These are phyloP conservation scores for Aporrectodea caliginosa DNA, from an alignment of 1,140 invertebrate species.

Conservation along the genomic window DNA sequence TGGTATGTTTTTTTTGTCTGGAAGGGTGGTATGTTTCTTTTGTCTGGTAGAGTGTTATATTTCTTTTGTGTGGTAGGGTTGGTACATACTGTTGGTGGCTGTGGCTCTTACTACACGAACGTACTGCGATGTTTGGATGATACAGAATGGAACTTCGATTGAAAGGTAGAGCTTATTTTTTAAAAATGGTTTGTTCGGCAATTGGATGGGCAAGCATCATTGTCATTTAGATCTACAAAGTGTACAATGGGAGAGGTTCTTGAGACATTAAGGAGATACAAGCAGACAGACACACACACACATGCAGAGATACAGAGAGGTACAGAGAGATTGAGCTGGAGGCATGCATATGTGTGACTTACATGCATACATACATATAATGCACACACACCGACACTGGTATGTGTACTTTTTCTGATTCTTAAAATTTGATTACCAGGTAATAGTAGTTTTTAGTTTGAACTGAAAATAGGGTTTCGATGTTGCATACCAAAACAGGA, in stretches of 20 bases:
- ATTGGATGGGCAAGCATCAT: too few species aligned
- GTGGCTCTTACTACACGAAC: constrained; percentile 77
- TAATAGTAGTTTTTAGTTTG: not conserved
- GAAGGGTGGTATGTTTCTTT: not conserved
- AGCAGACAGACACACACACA: too few species aligned
- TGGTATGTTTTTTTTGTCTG: not conserved
- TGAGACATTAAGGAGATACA: too few species aligned
- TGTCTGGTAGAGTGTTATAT: constrained; percentile 13
- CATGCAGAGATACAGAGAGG: too few species aligned
- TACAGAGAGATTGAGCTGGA: too few species aligned
- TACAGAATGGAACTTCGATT: constrained; percentile 84
- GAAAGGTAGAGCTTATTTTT: too few species aligned
- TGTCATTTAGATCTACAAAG: too few species aligned
- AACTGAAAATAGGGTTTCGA: not conserved
- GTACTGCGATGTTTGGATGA: constrained; percentile 94
- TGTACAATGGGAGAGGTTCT: too few species aligned
- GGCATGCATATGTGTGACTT: too few species aligned
- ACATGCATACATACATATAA: too few species aligned
- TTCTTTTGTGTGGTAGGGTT: constrained; percentile 61
- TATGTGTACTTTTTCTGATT: not conserved
- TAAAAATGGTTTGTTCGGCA: too few species aligned
- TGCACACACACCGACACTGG: too few species aligned
- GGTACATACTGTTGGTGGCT: constrained; percentile 77
- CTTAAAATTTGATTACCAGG: not conserved
- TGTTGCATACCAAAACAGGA: not conserved